Evolutionary conservation across 2,113 vertebrate genomes (phyloP).

Genomic region (Rana temporaria): DNA sequence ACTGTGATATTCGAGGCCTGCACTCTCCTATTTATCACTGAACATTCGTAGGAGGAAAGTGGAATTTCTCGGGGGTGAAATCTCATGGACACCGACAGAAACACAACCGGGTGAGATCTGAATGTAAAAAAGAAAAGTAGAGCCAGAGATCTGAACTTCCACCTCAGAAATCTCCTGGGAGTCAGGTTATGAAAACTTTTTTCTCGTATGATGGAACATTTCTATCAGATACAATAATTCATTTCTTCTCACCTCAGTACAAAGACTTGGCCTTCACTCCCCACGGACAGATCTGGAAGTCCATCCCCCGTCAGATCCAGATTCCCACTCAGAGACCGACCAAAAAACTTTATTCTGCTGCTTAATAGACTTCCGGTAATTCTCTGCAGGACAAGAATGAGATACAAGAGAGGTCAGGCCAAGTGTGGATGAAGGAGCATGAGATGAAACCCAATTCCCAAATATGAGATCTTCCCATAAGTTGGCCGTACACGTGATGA

Average conservation of each 20-base stretch:
- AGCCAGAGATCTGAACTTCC: no score
- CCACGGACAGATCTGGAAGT: slow-evolving; percentile 79
- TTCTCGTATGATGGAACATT: no score
- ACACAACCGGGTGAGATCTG: slow-evolving; percentile 1
- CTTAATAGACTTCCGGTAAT: slow-evolving; percentile 72
- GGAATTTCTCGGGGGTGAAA: neutral
- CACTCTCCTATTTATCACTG: neutral
- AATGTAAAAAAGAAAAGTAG: neutral
- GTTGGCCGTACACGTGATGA: no score
- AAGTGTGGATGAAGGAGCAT: no score
- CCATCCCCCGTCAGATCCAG: slow-evolving; percentile 80
- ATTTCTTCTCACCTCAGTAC: slow-evolving; percentile 72
- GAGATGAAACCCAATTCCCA: no score
- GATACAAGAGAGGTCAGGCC: no score
- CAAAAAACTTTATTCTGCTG: slow-evolving; percentile 75
- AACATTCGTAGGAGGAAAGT: slow-evolving; percentile 19
- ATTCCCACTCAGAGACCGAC: slow-evolving; percentile 76
- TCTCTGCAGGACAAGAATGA: slow-evolving; percentile 64
- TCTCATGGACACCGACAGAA: neutral
- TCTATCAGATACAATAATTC: no score
- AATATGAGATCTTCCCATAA: no score
- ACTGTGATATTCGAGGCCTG: neutral
- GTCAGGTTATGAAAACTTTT: neutral
- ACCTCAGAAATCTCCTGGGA: no score
- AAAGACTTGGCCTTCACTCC: slow-evolving; percentile 77